Evolutionary conservation across 2,797 vertebrate genomes (phyloP).

Genomic region (Neosilurus mollespiculum): DNA sequence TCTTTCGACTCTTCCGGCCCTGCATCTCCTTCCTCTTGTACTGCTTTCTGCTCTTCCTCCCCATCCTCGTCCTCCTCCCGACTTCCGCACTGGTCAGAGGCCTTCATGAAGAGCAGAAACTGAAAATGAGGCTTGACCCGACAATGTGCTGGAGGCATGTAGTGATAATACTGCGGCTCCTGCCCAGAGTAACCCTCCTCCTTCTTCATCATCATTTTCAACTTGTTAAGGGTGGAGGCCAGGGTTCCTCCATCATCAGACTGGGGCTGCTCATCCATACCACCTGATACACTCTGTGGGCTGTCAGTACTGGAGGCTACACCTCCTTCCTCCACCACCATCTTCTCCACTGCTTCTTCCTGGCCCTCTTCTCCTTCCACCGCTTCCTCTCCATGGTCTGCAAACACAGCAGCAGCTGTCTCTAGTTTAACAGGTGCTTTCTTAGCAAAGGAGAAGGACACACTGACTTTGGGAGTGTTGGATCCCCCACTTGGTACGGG

Average conservation of each 20-base stretch:
- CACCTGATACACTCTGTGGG: slow-evolving; percentile 57
- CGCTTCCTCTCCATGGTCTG: slow-evolving; percentile 87
- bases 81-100: slow-evolving; percentile 80
- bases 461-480: slow-evolving; percentile 85
- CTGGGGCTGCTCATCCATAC: slow-evolving; percentile 59
- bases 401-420: slow-evolving; percentile 91
- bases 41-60: slow-evolving; percentile 55
- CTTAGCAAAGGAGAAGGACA: slow-evolving; percentile 97
- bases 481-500: slow-evolving; percentile 68
- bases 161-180: slow-evolving; percentile 97
- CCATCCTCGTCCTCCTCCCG: slow-evolving; percentile 65
- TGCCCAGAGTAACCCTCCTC: slow-evolving; percentile 84
- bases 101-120: slow-evolving; percentile 97
- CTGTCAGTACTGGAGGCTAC: slow-evolving; percentile 63
- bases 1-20: slow-evolving; percentile 47
- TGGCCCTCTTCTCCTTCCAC: slow-evolving; percentile 78
- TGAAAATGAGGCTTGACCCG: slow-evolving; percentile 96
- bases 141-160: slow-evolving; percentile 93
- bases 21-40: slow-evolving; percentile 39
- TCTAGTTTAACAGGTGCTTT: slow-evolving; percentile 95
- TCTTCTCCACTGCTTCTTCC: slow-evolving; percentile 79
- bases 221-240: slow-evolving; percentile 88
- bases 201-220: slow-evolving; percentile 94
- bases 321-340: slow-evolving; percentile 61
- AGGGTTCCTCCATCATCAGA: slow-evolving; percentile 78